These are phyloP conservation scores for Sisor rabdophorus DNA, from an alignment of 2,113 vertebrate genomes.

Conservation along the genomic window DNA sequence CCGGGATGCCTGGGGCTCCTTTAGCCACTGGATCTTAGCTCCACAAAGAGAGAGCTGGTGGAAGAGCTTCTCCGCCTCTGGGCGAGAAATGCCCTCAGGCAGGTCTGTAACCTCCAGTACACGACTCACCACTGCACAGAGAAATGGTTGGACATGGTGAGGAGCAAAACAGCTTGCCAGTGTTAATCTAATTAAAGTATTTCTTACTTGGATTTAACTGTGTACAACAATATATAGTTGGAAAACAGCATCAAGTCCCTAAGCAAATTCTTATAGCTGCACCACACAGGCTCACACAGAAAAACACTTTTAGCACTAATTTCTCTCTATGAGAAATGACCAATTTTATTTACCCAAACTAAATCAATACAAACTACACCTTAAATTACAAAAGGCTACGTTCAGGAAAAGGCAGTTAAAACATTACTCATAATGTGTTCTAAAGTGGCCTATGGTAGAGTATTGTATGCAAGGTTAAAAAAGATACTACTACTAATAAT, in stretches of 20 bases:
- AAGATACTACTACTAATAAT: no score
- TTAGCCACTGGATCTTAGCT: constrained; percentile 98
- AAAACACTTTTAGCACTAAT: not conserved
- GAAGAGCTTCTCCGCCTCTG: constrained; percentile 93
- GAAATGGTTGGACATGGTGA: not conserved
- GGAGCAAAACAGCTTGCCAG: not conserved
- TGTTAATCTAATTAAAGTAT: no score
- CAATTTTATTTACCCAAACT: not conserved
- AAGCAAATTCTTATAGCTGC: not conserved
- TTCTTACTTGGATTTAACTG: not conserved
- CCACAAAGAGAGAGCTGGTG: constrained; percentile 93
- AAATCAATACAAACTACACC: not conserved
- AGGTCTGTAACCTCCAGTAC: constrained; percentile 95
- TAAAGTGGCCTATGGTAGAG: no score
- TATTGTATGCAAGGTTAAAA: no score
- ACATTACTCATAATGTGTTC: not conserved
- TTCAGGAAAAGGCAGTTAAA: no score
- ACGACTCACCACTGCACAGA: constrained; percentile 81
- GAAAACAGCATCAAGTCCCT: not conserved
- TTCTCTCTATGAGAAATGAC: not conserved
- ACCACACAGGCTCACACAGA: not conserved
- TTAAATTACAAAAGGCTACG: no score
- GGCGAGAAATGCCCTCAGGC: constrained; percentile 92
- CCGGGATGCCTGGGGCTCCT: constrained; percentile 80
- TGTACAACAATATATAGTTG: not conserved